Evolutionary conservation across 2,113 vertebrate genomes (phyloP).

Genomic region (Tragelaphus imberbis): DNA sequence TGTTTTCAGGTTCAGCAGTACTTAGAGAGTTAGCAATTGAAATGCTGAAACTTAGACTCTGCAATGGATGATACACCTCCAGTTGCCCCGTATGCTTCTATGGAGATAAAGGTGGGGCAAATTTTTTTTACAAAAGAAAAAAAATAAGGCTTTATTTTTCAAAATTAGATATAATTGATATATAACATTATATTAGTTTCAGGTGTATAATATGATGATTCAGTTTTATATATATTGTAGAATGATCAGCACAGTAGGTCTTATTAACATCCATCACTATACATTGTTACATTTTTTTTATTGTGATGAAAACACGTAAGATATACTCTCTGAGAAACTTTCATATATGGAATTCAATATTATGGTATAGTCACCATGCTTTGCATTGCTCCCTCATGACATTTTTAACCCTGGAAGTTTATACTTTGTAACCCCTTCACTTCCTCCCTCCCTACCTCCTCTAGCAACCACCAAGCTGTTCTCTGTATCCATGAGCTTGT

Average conservation of each 20-base stretch:
- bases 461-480: background rate
- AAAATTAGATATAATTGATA: background rate
- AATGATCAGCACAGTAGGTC: background rate
- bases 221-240: background rate
- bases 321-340: background rate
- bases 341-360: background rate
- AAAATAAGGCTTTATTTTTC: background rate
- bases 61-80: background rate
- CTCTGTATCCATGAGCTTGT: background rate
- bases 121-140: background rate
- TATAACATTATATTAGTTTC: background rate
- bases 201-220: background rate
- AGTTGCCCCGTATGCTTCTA: background rate
- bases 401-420: background rate
- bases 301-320: background rate
- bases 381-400: background rate
- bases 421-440: background rate
- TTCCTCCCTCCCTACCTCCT: background rate
- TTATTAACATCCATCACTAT: background rate
- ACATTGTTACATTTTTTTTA: background rate
- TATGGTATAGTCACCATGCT: background rate
- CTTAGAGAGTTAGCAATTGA: background rate
- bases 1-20: conserved; percentile 36
- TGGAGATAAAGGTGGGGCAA: background rate
- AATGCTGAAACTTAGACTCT: background rate